Conservation (phyloP, 2,797 vertebrate genomes). For the Pipistrellus nathusii region DNA sequence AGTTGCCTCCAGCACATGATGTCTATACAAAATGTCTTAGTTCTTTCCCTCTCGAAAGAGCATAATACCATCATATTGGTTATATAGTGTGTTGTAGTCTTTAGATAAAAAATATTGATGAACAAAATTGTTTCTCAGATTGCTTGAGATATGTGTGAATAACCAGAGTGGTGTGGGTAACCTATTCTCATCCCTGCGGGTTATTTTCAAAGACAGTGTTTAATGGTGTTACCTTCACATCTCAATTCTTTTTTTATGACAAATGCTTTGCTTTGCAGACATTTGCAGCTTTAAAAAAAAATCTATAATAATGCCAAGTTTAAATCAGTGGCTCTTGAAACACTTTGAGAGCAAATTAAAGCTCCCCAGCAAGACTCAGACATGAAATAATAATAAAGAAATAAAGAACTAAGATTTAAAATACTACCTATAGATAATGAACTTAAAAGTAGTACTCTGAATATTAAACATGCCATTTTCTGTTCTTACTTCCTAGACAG, state of each 20-base stretch:
- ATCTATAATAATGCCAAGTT: slow-evolving; percentile 30
- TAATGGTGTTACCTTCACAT: neutral
- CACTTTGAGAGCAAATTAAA: slow-evolving; percentile 60
- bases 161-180: neutral
- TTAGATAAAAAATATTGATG: neutral
- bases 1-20: neutral
- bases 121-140: slow-evolving; percentile 6
- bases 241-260: slow-evolving; percentile 15
- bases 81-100: neutral
- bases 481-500: neutral
- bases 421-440: neutral
- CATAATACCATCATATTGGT: neutral
- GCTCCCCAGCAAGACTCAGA: slow-evolving; percentile 39
- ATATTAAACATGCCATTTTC: neutral
- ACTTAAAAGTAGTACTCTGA: slow-evolving; percentile 16
- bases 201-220: neutral
- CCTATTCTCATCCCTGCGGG: slow-evolving; percentile 29
- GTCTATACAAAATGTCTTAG: neutral
- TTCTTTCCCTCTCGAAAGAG: slow-evolving; percentile 33
- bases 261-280: slow-evolving; percentile 66
- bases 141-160: neutral
- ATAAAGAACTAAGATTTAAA: slow-evolving; percentile 26
- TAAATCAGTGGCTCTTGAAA: slow-evolving; percentile 56
- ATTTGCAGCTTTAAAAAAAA: slow-evolving; percentile 47
- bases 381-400: slow-evolving; percentile 42